Base-by-base conservation (phyloP, 2,888 invertebrate genomes). In the Cotesia congregata region DNA sequence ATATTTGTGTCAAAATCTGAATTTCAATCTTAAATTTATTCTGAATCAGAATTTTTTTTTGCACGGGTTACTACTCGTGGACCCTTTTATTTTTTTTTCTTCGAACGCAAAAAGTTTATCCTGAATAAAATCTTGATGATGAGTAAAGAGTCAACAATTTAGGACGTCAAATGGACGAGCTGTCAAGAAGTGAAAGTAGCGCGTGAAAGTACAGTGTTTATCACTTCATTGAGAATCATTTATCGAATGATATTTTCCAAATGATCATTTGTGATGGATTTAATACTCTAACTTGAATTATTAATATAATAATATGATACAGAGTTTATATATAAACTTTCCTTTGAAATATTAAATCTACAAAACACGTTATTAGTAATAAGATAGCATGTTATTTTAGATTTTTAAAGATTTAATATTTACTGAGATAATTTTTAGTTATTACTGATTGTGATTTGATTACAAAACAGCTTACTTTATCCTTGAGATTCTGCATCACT, bases 201-300 rank as follows among this genome's bases (percentile, higher is more conserved):
- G 67, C 64, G 76, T 76, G 76, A 76, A 76, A 76, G 76, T 76
- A 76, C 72, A 17, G 64, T 73, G 69, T 76, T 76, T 76, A 76
- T 76, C 72, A 76, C 76, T 64, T 72, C 72, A 76, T 76, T 76
- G 72, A 64, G 68, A 39, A 9, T 17, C 68, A 76, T 76, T 50
- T 69, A 76, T 76, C 76, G 73, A 72, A 64, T 69, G 72, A 73
- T 76, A 62, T 62, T 76, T 69, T 76, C 67, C 61, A 65, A 76
- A 71, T 50, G 67, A 72, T 76, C 61, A 76, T 72, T 50, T 50
- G 12, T 3, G 50, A 3, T 50, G 50, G 9, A 50, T 50, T 50
- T 12, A 50, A 50, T 50, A 7, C 50, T 30, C 2, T 30, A 30
- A 30, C 3, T 50, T 50, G 3, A 3, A 50, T 50, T 50, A 39